phyloP scores from a whole-genome alignment of 2,888 invertebrate genomes.

The Hoplodrina blanda region DNA sequence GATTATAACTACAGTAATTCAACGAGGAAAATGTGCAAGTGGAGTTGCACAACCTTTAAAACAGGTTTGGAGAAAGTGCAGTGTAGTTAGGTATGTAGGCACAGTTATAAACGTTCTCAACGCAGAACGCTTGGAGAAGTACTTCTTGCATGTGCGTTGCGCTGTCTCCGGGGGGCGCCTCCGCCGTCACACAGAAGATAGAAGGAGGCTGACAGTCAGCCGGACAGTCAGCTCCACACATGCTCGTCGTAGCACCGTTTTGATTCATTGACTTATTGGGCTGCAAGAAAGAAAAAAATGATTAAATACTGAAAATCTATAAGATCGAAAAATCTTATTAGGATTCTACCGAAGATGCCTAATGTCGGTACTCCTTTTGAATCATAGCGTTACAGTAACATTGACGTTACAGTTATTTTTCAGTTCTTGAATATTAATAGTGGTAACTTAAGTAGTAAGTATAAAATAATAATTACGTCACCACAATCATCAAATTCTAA shows the following conservation, averaged over 20 bases:
- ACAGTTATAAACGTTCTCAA: slow-evolving; percentile 90
- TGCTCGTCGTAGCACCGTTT: slow-evolving; percentile 89
- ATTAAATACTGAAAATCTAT: too few relatives aligned
- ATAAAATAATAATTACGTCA: neutral
- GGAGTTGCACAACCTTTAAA: slow-evolving; percentile 49
- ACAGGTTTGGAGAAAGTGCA: slow-evolving; percentile 38
- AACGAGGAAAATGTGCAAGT: slow-evolving; percentile 49
- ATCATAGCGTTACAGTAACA: too few relatives aligned
- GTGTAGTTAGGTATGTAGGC: too few relatives aligned
- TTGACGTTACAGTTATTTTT: neutral
- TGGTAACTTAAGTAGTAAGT: neutral
- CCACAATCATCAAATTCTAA: slow-evolving; percentile 4
- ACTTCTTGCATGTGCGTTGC: slow-evolving; percentile 95
- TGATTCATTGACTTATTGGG: slow-evolving; percentile 87
- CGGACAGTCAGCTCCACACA: slow-evolving; percentile 90
- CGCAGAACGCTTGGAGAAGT: slow-evolving; percentile 94
- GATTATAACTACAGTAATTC: neutral
- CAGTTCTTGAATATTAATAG: neutral
- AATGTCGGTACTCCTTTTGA: too few relatives aligned
- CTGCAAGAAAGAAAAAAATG: too few relatives aligned
- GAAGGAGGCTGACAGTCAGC: slow-evolving; percentile 92
- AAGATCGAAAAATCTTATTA: too few relatives aligned
- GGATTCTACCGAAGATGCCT: too few relatives aligned
- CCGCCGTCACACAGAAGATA: slow-evolving; percentile 93
- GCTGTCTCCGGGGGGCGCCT: slow-evolving; percentile 93